Evolutionary conservation across 2,888 invertebrate species (phyloP).

Genomic region (Thereva unica): DNA sequence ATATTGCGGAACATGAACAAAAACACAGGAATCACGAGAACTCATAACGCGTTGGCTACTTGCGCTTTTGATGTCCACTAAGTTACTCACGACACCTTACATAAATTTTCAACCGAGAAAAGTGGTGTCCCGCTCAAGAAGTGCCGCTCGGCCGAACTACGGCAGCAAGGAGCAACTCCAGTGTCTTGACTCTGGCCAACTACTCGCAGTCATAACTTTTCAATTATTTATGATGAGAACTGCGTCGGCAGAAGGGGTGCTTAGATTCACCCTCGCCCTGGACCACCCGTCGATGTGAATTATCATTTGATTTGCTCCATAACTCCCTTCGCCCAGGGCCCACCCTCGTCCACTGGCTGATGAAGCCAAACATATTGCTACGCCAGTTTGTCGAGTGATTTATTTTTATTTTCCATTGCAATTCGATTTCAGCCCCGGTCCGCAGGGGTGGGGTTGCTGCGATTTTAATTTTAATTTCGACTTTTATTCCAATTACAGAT

Average conservation of each 20-base stretch:
- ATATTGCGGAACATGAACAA: slow-evolving; percentile 45
- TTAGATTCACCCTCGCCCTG: slow-evolving; percentile 7
- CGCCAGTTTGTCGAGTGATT: slow-evolving; percentile 41
- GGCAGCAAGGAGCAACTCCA: neutral
- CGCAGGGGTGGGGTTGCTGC: slow-evolving; percentile 4
- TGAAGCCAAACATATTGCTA: slow-evolving; percentile 42
- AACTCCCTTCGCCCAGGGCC: neutral
- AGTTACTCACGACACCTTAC: neutral
- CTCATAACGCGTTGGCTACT: slow-evolving; percentile 21
- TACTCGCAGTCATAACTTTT: slow-evolving; percentile 11
- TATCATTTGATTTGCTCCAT: slow-evolving; percentile 41
- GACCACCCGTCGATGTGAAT: slow-evolving; percentile 44
- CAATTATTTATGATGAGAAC: slow-evolving; percentile 5
- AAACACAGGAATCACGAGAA: slow-evolving; percentile 30
- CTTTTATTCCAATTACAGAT: slow-evolving; percentile 35
- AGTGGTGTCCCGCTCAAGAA: neutral
- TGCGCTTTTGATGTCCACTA: slow-evolving; percentile 16
- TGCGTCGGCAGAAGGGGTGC: neutral
- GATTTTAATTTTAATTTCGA: slow-evolving; percentile 28
- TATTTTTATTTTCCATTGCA: slow-evolving; percentile 40
- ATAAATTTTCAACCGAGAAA: neutral
- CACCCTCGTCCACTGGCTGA: neutral
- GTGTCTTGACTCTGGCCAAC: neutral
- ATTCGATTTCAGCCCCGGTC: slow-evolving; percentile 31
- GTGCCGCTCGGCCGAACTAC: neutral